Conservation (phyloP, 30 jellyfish, hydroid and myxozoan genomes). For the Hydra vulgaris region DNA sequence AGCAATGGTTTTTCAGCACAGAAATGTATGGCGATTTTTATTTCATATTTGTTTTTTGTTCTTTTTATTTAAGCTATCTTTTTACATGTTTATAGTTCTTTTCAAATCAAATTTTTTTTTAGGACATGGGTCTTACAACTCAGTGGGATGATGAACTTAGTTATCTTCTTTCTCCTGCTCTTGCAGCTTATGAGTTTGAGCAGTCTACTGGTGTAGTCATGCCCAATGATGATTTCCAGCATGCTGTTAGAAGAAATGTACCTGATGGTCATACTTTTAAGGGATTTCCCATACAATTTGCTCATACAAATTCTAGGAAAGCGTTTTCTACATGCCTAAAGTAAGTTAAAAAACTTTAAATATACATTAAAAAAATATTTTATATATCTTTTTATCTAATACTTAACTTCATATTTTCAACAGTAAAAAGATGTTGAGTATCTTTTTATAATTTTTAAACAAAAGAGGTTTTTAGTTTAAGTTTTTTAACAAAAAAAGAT, state of each 20-base stretch:
- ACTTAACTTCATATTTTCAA: too few species aligned
- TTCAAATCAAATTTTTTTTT: neutral
- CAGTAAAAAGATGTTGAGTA: too few species aligned
- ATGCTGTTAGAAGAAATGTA: constrained; percentile 71
- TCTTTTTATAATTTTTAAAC: too few species aligned
- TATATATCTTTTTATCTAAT: too few species aligned
- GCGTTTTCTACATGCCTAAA: constrained; percentile 75
- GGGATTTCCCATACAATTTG: constrained; percentile 91
- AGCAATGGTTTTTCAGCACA: constrained; percentile 61
- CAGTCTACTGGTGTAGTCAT: constrained; percentile 73
- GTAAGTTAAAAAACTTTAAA: constrained; percentile 17
- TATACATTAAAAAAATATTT: too few species aligned
- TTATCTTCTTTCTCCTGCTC: constrained; percentile 75
- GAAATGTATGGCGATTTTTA: constrained; percentile 33
- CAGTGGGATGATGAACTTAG: constrained; percentile 83
- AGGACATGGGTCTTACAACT: constrained; percentile 82
- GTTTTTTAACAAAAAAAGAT: too few species aligned
- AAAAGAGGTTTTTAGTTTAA: too few species aligned
- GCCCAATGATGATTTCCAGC: constrained; percentile 89
- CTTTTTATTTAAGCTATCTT: neutral
- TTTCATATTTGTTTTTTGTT: too few species aligned
- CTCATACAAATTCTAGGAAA: constrained; percentile 55
- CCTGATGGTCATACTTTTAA: constrained; percentile 97
- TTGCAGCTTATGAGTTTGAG: constrained; percentile 85
- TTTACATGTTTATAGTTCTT: neutral